Base-by-base conservation (phyloP, 1,140 invertebrate genomes). In the Helicorthomorpha holstii region DNA sequence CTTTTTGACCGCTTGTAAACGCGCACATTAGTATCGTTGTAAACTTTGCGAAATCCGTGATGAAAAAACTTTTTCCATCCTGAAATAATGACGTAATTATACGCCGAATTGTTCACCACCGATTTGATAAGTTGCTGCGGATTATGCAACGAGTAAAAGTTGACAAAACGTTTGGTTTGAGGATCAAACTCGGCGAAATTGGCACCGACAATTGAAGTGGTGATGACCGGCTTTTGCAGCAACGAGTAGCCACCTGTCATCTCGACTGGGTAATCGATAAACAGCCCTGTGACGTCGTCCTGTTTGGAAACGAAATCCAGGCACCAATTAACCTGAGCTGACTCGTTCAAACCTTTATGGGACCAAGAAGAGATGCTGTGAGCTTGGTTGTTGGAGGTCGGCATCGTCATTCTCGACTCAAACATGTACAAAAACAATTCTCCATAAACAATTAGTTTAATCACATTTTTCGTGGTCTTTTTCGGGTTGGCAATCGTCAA, bases 1-100 rank as follows among this genome's bases (percentile, higher is more conserved):
- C 53, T 51, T 42, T 49, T 27, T 19, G 27, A 41, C 38, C 63
- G 48, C 51, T 59, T 56, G 19, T 59, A 49, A 48, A 66, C 58
- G 21, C 50, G 53, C 47, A 56, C 53, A 27, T 50, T 53, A 38
- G 55, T 58, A 3, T 48, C 50, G 10, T 44, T 43, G 24, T 58
- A 63, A 24, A 64, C 60, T 51, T 63, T 48, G 2, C 51, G 41
- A 53, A 59, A 63, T 2, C 44, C 45, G 3, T 58, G 10, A 1
- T 58, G 38, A 10, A 57, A 43, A 26, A 64, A 61, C 21, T 57
- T 10, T 44, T 56, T 41, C 2, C 56, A 46, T 1, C 43, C 51
- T 41, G 55, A 47, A 14, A 62, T 26, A 1, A 67, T 52, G 2
- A 67, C 12, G 48, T 63, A 66, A 53, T 67, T 67, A 52, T 67